Conservation (phyloP, 23 tunicate genomes). For the Aplidium turbinatum region DNA sequence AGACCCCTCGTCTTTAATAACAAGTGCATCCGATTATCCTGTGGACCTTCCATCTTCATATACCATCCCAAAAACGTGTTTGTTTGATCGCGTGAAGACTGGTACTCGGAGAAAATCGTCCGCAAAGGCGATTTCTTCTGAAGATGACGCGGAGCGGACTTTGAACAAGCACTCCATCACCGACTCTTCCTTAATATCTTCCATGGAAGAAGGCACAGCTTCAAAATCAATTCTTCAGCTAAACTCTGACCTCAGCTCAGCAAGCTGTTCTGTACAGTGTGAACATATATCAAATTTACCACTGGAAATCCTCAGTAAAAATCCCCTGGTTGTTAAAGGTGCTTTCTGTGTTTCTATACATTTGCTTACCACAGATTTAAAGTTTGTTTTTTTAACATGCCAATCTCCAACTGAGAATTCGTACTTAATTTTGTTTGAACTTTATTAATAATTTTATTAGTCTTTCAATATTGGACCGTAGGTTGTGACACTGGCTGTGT, state of each 20-base stretch:
- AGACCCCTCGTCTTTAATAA: too few relatives aligned
- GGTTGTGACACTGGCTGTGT: too few relatives aligned
- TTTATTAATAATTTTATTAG: too few relatives aligned
- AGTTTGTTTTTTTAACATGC: too few relatives aligned
- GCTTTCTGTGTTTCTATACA: too few relatives aligned
- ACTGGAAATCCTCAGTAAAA: conserved; percentile 14
- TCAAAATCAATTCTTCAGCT: not conserved
- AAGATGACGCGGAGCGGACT: not conserved
- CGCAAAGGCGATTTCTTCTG: conserved; percentile 33
- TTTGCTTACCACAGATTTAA: too few relatives aligned
- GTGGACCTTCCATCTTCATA: too few relatives aligned
- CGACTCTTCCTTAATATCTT: not conserved
- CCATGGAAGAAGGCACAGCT: not conserved
- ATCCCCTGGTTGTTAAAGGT: conserved; percentile 37
- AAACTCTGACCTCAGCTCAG: not conserved
- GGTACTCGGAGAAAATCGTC: conserved; percentile 51
- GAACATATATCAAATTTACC: conserved; percentile 22
- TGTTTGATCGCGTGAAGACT: conserved; percentile 43
- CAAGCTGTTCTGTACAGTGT: conserved; percentile 29
- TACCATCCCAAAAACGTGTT: too few relatives aligned
- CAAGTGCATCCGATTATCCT: too few relatives aligned
- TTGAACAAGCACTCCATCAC: not conserved
- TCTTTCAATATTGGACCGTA: too few relatives aligned
- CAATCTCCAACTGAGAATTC: too few relatives aligned
- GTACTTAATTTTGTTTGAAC: too few relatives aligned